Percentiles rank a stretch among this genome's conserved stretches.
Conservation (phyloP, 2,888 invertebrate genomes). For the Eremobia ochroleuca region DNA sequence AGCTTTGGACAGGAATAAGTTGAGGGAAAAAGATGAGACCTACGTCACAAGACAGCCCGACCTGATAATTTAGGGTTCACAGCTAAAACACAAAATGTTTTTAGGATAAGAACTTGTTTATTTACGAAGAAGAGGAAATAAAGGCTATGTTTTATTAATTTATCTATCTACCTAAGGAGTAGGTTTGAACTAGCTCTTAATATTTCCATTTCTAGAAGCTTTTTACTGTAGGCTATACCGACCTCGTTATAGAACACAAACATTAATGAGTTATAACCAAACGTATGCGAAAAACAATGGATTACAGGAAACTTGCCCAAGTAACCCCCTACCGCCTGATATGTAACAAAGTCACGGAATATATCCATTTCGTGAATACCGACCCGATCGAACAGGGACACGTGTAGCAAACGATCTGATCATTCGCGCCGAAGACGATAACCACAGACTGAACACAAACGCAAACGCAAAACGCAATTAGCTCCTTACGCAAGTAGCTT, state of each 20-base stretch:
- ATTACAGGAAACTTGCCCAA: constrained; percentile 47
- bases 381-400: constrained; percentile 61
- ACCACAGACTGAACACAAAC: constrained; percentile 49
- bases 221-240: background rate
- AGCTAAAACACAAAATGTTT: background rate
- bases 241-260: constrained; percentile 17
- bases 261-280: constrained; percentile 14
- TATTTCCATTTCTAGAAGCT: background rate
- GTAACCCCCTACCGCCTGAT: constrained; percentile 42
- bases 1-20: background rate
- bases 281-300: constrained; percentile 35
- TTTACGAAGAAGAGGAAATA: background rate
- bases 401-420: constrained; percentile 64
- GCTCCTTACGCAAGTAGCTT: constrained; percentile 43
- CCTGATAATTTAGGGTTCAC: too few species aligned
- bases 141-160: background rate
- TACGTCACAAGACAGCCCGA: background rate
- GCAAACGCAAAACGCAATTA: constrained; percentile 55
- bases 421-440: constrained; percentile 56
- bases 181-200: background rate
- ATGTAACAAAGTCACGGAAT: constrained; percentile 68
- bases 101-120: background rate
- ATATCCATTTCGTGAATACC: constrained; percentile 62
- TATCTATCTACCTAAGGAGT: background rate
- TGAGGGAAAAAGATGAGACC: background rate